Conservation (phyloP, 2,888 invertebrate genomes). For the Tanypteryx hageni region DNA sequence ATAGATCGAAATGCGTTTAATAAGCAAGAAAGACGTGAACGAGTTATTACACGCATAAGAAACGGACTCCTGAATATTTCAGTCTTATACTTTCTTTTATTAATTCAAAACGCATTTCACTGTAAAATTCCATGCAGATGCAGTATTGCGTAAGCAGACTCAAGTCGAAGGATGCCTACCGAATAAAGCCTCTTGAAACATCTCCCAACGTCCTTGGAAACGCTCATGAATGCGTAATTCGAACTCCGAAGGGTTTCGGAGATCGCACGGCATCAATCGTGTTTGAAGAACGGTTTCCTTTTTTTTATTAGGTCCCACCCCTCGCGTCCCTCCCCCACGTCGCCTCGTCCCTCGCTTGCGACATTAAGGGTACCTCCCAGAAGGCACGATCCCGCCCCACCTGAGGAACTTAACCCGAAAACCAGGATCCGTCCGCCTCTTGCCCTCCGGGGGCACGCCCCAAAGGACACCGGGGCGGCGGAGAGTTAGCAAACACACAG, state of each 20-base stretch:
- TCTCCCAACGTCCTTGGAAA: constrained; percentile 5
- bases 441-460: neutral
- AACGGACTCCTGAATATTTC: too few species aligned
- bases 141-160: too few species aligned
- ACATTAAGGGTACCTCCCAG: constrained; percentile 44
- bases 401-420: constrained; percentile 45
- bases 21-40: too few species aligned
- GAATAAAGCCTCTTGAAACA: too few species aligned
- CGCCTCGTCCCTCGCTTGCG: neutral
- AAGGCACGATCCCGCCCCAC: constrained; percentile 30
- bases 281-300: constrained; percentile 3
- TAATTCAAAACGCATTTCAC: too few species aligned
- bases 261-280: neutral
- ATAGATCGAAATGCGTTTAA: too few species aligned
- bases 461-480: neutral
- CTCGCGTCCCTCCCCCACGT: neutral
- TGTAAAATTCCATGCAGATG: too few species aligned
- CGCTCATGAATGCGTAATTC: constrained; percentile 19
- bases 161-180: too few species aligned
- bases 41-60: too few species aligned
- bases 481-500: constrained; percentile 49
- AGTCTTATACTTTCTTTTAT: too few species aligned
- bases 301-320: neutral
- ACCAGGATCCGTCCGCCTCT: neutral
- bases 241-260: neutral